A percentile compares a stretch with the other conserved stretches of the same genome.
phyloP scores from a whole-genome alignment of 2,797 vertebrate genomes.

The Chaunax sp. region DNA sequence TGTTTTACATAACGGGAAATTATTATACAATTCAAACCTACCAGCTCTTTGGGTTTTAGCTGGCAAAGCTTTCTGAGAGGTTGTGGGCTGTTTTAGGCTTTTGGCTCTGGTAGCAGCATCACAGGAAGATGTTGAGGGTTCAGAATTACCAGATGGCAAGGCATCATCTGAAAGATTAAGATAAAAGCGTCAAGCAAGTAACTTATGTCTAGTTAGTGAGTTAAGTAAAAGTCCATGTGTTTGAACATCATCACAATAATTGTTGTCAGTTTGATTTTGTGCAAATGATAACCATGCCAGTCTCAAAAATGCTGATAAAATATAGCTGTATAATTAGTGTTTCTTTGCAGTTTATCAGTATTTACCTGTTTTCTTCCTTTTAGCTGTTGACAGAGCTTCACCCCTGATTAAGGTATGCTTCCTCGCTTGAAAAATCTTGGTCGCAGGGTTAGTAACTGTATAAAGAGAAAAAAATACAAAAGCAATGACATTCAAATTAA shows the following conservation, averaged over 20 bases:
- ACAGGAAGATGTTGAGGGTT: slow-evolving; percentile 5
- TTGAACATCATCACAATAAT: neutral
- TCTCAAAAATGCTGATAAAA: slow-evolving; percentile 4
- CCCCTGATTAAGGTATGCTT: slow-evolving; percentile 47
- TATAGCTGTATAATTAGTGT: neutral
- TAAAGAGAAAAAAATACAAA: neutral
- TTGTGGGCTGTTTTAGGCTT: slow-evolving; percentile 29
- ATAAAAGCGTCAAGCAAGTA: neutral
- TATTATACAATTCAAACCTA: slow-evolving; percentile 8
- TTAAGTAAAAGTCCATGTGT: neutral
- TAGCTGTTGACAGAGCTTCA: slow-evolving; percentile 48
- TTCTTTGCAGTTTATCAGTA: neutral
- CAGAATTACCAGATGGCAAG: neutral
- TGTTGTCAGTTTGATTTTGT: neutral
- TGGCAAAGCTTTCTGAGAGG: slow-evolving; percentile 29
- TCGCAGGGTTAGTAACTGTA: slow-evolving; percentile 28
- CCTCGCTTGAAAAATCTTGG: slow-evolving; percentile 42
- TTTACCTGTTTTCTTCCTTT: slow-evolving; percentile 70
- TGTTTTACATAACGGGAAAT: neutral
- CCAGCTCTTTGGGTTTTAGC: slow-evolving; percentile 47
- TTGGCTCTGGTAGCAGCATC: slow-evolving; percentile 25
- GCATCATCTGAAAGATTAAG: slow-evolving; percentile 37
- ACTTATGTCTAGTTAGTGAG: neutral
- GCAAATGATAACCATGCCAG: neutral
- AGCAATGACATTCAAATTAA: neutral